Evolutionary conservation across 2,113 vertebrate species (phyloP).

Genomic region (Oryzias woworae): DNA sequence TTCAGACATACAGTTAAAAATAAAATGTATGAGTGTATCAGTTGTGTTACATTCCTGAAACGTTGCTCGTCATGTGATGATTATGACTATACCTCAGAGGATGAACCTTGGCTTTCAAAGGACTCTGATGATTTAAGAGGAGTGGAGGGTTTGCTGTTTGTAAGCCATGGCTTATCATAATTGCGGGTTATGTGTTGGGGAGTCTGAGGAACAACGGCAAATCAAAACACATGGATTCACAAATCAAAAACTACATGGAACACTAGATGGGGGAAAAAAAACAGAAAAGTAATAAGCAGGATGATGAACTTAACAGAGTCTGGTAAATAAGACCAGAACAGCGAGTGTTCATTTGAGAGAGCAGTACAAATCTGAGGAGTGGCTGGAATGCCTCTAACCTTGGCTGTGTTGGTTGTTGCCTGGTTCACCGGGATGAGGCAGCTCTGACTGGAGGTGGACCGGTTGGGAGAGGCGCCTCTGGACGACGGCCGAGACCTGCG

Average conservation of each 20-base stretch:
- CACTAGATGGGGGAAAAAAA: conserved; percentile 36
- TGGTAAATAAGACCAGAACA: conserved; percentile 3
- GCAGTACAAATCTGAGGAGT: neutral
- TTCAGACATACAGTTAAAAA: neutral
- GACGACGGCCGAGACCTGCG: conserved; percentile 93
- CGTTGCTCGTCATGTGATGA: conserved; percentile 29
- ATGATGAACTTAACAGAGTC: conserved; percentile 15
- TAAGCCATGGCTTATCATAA: conserved; percentile 99
- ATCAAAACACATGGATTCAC: conserved; percentile 82
- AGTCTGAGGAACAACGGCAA: conserved; percentile 97
- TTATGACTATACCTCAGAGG: conserved; percentile 93
- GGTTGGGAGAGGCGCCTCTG: conserved; percentile 90
- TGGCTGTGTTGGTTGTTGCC: conserved; percentile 78
- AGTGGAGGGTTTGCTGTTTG: conserved; percentile 99
- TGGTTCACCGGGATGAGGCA: conserved; percentile 74
- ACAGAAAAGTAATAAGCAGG: conserved; percentile 6
- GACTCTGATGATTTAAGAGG: conserved; percentile 94
- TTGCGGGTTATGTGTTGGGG: conserved; percentile 97
- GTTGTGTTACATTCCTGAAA: conserved; percentile 46
- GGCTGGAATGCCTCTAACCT: conserved; percentile 75
- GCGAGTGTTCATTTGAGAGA: neutral
- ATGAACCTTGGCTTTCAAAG: conserved; percentile 90
- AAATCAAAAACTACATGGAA: conserved; percentile 66
- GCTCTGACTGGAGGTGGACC: conserved; percentile 91
- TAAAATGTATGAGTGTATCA: conserved; percentile 30